These are phyloP conservation scores for Pseudoatta argentina DNA, from an alignment of 1,140 invertebrate genomes.

Conservation along the genomic window DNA sequence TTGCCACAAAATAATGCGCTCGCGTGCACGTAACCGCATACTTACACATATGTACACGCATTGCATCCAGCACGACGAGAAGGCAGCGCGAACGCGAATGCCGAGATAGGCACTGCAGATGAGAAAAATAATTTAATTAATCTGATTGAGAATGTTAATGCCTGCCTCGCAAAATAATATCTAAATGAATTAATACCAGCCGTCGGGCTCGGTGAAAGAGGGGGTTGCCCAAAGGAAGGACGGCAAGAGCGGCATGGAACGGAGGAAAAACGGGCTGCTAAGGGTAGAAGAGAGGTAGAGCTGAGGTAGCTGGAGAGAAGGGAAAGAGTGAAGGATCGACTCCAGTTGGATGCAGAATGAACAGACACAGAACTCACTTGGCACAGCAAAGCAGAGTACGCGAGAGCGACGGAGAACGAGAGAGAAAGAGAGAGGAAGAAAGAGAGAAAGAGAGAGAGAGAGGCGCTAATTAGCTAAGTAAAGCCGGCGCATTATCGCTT, in stretches of 20 bases:
- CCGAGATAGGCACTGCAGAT: slow-evolving; percentile 38
- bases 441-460: slow-evolving; percentile 68
- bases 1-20: slow-evolving; percentile 43
- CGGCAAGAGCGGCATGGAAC: slow-evolving; percentile 31
- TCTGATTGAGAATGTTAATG: slow-evolving; percentile 85
- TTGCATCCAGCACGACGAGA: slow-evolving; percentile 21
- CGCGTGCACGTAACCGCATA: slow-evolving; percentile 16
- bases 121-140: slow-evolving; percentile 85
- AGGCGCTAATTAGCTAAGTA: slow-evolving; percentile 86
- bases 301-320: slow-evolving; percentile 60
- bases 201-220: slow-evolving; percentile 71
- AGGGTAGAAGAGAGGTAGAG: slow-evolving; percentile 10
- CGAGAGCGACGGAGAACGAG: slow-evolving; percentile 63
- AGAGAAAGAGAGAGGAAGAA: neutral
- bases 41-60: neutral
- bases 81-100: neutral
- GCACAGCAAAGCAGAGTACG: slow-evolving; percentile 45
- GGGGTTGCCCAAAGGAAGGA: slow-evolving; percentile 64
- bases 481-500: slow-evolving; percentile 86
- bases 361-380: slow-evolving; percentile 74
- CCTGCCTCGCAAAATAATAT: slow-evolving; percentile 83
- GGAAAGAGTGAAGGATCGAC: slow-evolving; percentile 68
- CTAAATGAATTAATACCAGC: slow-evolving; percentile 84
- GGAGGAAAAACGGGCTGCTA: slow-evolving; percentile 58
- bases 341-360: slow-evolving; percentile 67